phyloP scores from a whole-genome alignment of 2,113 vertebrate genomes.

The Mesocricetus auratus region DNA sequence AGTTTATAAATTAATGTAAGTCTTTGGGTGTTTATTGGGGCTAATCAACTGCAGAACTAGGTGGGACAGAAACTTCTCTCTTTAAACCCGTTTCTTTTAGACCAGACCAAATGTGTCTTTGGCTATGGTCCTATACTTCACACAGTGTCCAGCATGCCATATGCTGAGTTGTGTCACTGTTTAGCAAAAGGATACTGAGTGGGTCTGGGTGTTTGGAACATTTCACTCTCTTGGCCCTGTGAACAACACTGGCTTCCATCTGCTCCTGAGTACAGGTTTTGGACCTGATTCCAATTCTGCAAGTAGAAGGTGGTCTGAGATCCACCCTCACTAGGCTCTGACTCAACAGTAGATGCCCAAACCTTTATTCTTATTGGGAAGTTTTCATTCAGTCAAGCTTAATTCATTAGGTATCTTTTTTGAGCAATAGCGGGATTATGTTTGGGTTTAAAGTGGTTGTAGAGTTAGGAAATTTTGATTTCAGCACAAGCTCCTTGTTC shows the following conservation, averaged over 20 bases:
- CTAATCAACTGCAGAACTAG: too few relatives aligned
- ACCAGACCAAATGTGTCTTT: constrained; percentile 3
- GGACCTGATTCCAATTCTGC: constrained; percentile 45
- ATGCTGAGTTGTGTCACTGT: constrained; percentile 71
- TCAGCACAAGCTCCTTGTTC: neutral
- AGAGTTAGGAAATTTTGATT: neutral
- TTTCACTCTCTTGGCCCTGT: constrained; percentile 61
- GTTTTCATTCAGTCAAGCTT: neutral
- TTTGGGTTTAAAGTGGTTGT: neutral
- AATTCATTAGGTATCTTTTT: neutral
- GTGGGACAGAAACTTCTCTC: too few relatives aligned
- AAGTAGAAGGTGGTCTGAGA: constrained; percentile 40
- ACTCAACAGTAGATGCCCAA: neutral
- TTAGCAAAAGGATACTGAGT: constrained; percentile 62
- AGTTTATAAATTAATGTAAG: too few relatives aligned
- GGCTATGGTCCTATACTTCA: constrained; percentile 7
- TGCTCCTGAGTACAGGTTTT: constrained; percentile 70
- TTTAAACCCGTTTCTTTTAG: constrained; percentile 24
- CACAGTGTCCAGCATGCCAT: constrained; percentile 62
- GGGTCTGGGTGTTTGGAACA: constrained; percentile 73
- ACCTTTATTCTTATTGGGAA: neutral
- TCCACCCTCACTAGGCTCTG: neutral
- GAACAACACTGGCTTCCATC: constrained; percentile 53
- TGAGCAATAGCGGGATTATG: neutral
- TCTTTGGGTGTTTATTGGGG: too few relatives aligned